Evolutionary conservation across 1,140 invertebrate species (phyloP).

Genomic region (Microplitis demolitor): DNA sequence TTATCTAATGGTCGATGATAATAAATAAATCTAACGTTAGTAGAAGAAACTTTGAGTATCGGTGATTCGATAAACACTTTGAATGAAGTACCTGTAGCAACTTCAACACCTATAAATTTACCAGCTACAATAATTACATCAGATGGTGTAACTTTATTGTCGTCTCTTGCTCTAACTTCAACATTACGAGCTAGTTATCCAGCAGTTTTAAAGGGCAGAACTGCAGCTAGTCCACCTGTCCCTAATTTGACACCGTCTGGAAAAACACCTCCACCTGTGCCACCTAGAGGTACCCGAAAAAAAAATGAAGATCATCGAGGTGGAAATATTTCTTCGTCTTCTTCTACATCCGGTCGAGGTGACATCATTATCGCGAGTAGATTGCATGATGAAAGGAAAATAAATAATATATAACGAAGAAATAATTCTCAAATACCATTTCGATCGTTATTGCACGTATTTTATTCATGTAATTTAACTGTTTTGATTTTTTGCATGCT

Average conservation of each 20-base stretch:
- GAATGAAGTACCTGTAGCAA: constrained; percentile 43
- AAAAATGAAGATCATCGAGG: constrained; percentile 33
- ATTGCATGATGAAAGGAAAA: constrained; percentile 27
- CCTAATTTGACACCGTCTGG: constrained; percentile 53
- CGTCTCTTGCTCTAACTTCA: constrained; percentile 40
- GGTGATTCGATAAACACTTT: constrained; percentile 20
- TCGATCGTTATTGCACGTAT: constrained; percentile 19
- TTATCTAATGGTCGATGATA: not conserved
- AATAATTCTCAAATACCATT: not conserved
- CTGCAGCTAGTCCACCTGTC: constrained; percentile 52
- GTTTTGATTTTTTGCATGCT: constrained; percentile 5
- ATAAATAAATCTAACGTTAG: constrained; percentile 23
- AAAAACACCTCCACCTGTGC: constrained; percentile 79
- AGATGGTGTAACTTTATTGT: constrained; percentile 41
- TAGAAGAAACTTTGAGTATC: constrained; percentile 6
- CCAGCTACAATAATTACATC: constrained; percentile 51
- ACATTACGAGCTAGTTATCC: constrained; percentile 65
- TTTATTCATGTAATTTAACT: not conserved
- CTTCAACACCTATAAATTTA: constrained; percentile 46
- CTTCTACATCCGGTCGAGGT: constrained; percentile 52
- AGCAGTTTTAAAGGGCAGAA: constrained; percentile 74
- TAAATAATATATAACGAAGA: not conserved
- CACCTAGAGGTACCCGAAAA: constrained; percentile 67
- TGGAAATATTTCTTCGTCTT: constrained; percentile 33
- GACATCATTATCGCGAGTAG: constrained; percentile 37